phyloP scores from a whole-genome alignment of 2,888 invertebrate genomes.

The Tryphoninae sp. region DNA sequence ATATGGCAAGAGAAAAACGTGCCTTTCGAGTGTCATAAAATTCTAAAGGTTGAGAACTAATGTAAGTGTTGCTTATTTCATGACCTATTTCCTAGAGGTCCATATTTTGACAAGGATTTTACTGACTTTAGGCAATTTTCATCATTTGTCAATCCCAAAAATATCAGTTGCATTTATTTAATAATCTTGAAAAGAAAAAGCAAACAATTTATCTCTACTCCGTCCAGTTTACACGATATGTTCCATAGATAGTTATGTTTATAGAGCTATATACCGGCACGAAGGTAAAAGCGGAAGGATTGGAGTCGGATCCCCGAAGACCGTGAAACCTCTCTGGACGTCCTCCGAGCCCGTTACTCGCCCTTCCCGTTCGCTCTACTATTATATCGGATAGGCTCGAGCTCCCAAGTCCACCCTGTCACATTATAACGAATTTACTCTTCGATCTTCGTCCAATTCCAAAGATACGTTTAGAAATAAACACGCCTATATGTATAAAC shows the following conservation, averaged over 20 bases:
- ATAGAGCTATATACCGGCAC: not conserved
- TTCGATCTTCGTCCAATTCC: conserved; percentile 7
- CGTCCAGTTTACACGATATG: not conserved
- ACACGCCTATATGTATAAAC: not conserved
- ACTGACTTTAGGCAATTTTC: no score
- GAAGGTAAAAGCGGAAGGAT: conserved; percentile 26
- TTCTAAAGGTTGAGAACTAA: no score
- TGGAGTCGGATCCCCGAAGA: conserved; percentile 18
- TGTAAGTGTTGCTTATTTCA: no score
- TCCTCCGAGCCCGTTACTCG: conserved; percentile 38
- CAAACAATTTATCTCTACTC: no score
- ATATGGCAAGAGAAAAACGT: no score
- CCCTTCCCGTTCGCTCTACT: conserved; percentile 23
- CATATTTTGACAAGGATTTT: not conserved
- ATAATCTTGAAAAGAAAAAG: no score
- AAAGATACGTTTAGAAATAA: not conserved
- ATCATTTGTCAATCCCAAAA: no score
- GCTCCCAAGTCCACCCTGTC: conserved; percentile 3
- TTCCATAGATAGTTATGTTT: not conserved
- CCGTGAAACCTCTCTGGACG: conserved; percentile 27
- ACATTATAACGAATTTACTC: not conserved
- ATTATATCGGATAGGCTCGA: conserved; percentile 15
- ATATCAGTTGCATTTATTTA: no score
- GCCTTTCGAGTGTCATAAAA: no score
- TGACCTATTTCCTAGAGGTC: not conserved